Base-by-base conservation (phyloP, 2,888 invertebrate genomes). In the Pterobdella sp. region DNA sequence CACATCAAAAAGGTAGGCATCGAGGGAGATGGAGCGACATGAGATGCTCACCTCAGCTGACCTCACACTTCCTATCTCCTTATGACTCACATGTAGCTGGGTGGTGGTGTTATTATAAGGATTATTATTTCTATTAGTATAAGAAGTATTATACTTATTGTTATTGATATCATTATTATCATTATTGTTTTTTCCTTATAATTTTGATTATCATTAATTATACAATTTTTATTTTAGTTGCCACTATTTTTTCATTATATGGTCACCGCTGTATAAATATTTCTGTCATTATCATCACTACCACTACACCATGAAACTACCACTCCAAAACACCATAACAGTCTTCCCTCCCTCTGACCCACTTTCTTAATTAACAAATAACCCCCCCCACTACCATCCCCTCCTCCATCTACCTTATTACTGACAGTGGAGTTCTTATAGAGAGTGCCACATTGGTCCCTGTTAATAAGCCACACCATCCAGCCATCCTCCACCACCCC, bases 401-500 rank as follows among this genome's bases (percentile, higher is more conserved):
- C 42, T 7, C 60, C 60, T 4, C 60, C 7, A 7, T 26, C 60
- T 26, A 56, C 7, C 60, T 56, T 56, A 26, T 56, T 56, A n/a
- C n/a, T 4, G 4, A 7, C n/a, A 26, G 14, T 56, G 60, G 14
- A 7, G n/a, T 56, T 56, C 10, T 3, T 22, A 4, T n/a, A 3
- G 4, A 14, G 14, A 22, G 4, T n/a, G 14, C 60, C 60, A n/a
- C 60, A 56, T 26, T 56, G 60, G 3, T 22, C 14, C 60, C 18
- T 4, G n/a, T 3, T 26, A 22, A 56, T 26, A n/a, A 26, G 4
- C 60, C 60, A 56, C 49, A 42, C 22, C 49, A 42, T 42, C 14
- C 60, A 22, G 14, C n/a, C 60, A 22, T n/a, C 60, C n/a, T 56
- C 60, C 60, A 56, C 60, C 60, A 4, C n/a, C n/a, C 60, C 60